phyloP scores from a whole-genome alignment of 2,797 vertebrate species.

The Ciconia nigra region DNA sequence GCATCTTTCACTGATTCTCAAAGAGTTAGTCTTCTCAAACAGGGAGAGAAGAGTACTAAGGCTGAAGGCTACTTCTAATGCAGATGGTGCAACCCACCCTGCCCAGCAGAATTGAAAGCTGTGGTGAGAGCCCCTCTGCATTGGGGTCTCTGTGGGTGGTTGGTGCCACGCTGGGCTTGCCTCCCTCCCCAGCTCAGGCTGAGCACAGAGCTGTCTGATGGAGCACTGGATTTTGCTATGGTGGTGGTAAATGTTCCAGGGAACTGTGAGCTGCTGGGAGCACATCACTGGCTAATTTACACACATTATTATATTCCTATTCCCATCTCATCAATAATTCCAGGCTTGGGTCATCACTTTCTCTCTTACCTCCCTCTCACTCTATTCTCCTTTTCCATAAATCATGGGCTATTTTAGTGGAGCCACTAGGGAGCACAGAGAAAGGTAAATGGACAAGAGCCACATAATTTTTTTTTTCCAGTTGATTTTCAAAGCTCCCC shows the following conservation, averaged over 20 bases:
- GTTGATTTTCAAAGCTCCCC: background rate
- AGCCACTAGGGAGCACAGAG: background rate
- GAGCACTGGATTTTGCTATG: background rate
- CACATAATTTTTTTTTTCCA: background rate
- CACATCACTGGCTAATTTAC: background rate
- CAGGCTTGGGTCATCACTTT: background rate
- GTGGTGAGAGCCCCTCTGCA: background rate
- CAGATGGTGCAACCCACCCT: background rate
- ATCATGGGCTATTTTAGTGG: conserved; percentile 24
- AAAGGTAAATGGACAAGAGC: conserved; percentile 1
- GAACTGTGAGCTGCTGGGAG: background rate
- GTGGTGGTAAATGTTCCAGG: background rate
- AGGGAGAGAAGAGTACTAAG: background rate
- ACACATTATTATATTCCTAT: conserved; percentile 22
- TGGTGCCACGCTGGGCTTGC: background rate
- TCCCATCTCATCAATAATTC: conserved; percentile 51
- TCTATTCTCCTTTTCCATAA: conserved; percentile 22
- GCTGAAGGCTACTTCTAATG: background rate
- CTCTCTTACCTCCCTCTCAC: background rate
- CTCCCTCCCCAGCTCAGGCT: background rate
- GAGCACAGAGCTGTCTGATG: background rate
- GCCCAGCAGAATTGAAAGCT: background rate
- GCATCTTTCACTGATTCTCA: background rate
- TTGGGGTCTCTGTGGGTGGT: background rate
- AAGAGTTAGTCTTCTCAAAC: background rate